Conservation (phyloP, 2,888 invertebrate species). For the Rotaria macrura region DNA sequence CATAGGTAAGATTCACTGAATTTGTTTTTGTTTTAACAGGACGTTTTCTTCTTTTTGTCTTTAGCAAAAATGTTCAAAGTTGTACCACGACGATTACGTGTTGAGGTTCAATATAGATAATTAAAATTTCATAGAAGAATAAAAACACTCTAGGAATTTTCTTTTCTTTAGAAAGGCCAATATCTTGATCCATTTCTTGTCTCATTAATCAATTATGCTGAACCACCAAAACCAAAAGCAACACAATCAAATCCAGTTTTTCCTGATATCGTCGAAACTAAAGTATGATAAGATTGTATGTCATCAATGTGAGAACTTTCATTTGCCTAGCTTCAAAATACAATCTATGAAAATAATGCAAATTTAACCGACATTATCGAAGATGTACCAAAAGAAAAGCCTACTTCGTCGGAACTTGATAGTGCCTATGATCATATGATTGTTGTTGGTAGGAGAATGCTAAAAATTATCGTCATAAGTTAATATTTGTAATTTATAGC, state of each 20-base stretch:
- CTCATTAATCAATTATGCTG: background rate
- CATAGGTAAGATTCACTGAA: background rate
- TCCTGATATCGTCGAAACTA: background rate
- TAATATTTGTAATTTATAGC: too few relatives aligned
- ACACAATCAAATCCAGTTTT: background rate
- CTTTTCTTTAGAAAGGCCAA: background rate
- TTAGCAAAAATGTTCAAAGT: constrained; percentile 1
- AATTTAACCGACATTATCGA: background rate
- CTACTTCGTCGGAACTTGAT: background rate
- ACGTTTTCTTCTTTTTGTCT: background rate
- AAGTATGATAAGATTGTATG: background rate
- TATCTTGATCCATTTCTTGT: constrained; percentile 9
- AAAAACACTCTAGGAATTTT: background rate
- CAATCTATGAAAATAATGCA: constrained; percentile 7
- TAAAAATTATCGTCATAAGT: too few relatives aligned
- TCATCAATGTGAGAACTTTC: background rate
- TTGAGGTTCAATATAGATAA: background rate
- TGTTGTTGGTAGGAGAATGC: background rate
- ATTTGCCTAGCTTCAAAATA: background rate
- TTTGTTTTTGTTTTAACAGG: background rate
- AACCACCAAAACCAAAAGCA: constrained; percentile 12
- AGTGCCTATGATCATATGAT: constrained; percentile 1
- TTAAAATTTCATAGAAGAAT: background rate
- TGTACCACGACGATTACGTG: constrained; percentile 4
- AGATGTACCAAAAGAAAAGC: background rate